Evolutionary conservation across 2,113 vertebrate genomes (phyloP).

Genomic region (Tor tambroides): DNA sequence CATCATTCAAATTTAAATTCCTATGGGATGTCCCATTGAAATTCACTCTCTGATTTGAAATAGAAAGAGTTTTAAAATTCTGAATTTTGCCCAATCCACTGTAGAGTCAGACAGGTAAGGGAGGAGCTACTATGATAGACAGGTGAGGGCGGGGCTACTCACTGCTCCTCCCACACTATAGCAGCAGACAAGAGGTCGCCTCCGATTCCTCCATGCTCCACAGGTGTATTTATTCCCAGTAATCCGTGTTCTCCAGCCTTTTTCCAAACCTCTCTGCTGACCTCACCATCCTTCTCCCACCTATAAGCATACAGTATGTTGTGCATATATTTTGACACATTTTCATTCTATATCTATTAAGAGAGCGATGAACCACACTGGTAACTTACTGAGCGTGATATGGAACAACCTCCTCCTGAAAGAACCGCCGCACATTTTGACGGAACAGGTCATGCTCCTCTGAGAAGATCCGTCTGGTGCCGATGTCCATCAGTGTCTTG

Average conservation of each 20-base stretch:
- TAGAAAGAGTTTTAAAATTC: background rate
- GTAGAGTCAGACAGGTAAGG: background rate
- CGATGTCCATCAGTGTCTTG: conserved; percentile 84
- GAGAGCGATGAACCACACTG: too few species aligned
- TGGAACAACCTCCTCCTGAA: conserved; percentile 86
- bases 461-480: conserved; percentile 86
- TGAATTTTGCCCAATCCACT: background rate
- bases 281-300: conserved; percentile 92
- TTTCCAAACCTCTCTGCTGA: conserved; percentile 91
- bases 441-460: conserved; percentile 91
- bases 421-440: conserved; percentile 86
- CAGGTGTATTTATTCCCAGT: conserved; percentile 82
- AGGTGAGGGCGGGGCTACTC: conserved; percentile 66
- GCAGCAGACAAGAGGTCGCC: conserved; percentile 85
- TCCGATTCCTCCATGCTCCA: conserved; percentile 85
- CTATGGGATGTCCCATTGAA: too few species aligned
- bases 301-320: conserved; percentile 67
- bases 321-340: background rate
- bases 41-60: too few species aligned
- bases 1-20: too few species aligned
- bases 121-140: background rate
- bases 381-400: conserved; percentile 84
- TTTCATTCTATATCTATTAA: background rate
- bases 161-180: conserved; percentile 90
- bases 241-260: conserved; percentile 89